Evolutionary conservation across 2,888 invertebrate species (phyloP).

Genomic region (Drosophila siamana): DNA sequence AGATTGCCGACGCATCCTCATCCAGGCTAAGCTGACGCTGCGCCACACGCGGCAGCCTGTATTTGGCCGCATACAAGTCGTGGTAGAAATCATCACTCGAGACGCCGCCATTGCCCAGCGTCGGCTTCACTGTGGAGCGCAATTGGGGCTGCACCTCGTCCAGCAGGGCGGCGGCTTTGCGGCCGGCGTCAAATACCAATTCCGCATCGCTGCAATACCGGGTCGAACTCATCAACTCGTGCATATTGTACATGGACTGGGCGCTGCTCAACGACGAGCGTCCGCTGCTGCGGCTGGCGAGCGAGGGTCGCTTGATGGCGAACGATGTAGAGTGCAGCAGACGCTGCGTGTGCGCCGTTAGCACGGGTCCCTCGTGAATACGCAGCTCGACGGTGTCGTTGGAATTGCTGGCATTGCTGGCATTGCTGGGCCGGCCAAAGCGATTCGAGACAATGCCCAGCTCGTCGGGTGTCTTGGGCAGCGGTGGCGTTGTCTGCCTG

Average conservation of each 20-base stretch:
- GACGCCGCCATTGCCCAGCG: slow-evolving; percentile 22
- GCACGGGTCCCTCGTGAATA: slow-evolving; percentile 66
- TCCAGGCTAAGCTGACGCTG: slow-evolving; percentile 60
- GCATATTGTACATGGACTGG: slow-evolving; percentile 82
- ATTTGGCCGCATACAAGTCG: slow-evolving; percentile 71
- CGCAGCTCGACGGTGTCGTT: slow-evolving; percentile 44
- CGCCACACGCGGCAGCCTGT: slow-evolving; percentile 58
- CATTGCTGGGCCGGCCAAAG: slow-evolving; percentile 53
- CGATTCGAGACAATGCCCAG: slow-evolving; percentile 69
- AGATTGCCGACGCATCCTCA: slow-evolving; percentile 60
- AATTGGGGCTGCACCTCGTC: slow-evolving; percentile 85
- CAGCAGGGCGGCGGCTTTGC: slow-evolving; percentile 78
- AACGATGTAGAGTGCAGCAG: slow-evolving; percentile 84
- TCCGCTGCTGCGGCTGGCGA: slow-evolving; percentile 72
- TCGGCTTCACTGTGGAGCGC: slow-evolving; percentile 86
- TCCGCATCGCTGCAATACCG: slow-evolving; percentile 71
- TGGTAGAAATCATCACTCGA: slow-evolving; percentile 62
- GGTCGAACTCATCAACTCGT: slow-evolving; percentile 68
- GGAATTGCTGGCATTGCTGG: no score
- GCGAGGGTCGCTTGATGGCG: slow-evolving; percentile 83
- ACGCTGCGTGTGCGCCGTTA: slow-evolving; percentile 67
- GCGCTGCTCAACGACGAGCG: slow-evolving; percentile 73
- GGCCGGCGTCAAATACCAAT: slow-evolving; percentile 61
- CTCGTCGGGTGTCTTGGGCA: slow-evolving; percentile 55
- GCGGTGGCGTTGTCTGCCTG: slow-evolving; percentile 47